A percentile compares a stretch with the other conserved stretches of the same genome.
Conservation (phyloP, 2,113 vertebrate genomes). For the Pollimyrus isidori region DNA sequence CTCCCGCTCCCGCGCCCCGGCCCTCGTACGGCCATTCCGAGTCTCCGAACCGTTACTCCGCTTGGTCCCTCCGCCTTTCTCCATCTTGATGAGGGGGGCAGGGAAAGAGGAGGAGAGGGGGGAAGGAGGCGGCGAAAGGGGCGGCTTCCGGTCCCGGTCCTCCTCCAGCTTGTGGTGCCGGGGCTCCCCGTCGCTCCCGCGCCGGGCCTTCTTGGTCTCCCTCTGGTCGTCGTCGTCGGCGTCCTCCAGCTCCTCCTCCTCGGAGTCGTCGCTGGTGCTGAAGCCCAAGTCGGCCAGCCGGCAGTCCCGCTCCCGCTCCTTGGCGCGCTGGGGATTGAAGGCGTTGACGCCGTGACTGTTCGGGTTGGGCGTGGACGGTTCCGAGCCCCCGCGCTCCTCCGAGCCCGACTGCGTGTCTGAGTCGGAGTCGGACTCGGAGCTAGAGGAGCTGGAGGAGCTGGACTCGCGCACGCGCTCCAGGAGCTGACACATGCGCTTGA, state of each 20-base stretch:
- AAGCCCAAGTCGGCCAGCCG: constrained; percentile 65
- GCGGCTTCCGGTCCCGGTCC: constrained; percentile 47
- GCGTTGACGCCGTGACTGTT: constrained; percentile 41
- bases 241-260: constrained; percentile 44
- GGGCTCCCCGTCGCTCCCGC: constrained; percentile 38
- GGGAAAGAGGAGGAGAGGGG: constrained; percentile 59
- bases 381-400: constrained; percentile 33
- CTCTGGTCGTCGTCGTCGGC: constrained; percentile 47
- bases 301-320: constrained; percentile 51
- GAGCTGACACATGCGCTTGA: constrained; percentile 84
- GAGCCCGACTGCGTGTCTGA: constrained; percentile 59
- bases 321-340: constrained; percentile 27
- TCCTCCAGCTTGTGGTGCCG: constrained; percentile 14
- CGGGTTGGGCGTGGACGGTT: constrained; percentile 30
- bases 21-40: constrained; percentile 57
- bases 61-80: constrained; percentile 40
- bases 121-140: constrained; percentile 50
- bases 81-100: neutral
- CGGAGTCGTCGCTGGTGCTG: constrained; percentile 70
- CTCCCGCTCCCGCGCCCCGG: constrained; percentile 29
- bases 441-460: constrained; percentile 73
- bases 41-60: constrained; percentile 63
- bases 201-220: constrained; percentile 46
- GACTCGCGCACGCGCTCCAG: constrained; percentile 73
- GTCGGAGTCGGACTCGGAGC: constrained; percentile 77